Evolutionary conservation across 2,888 invertebrate genomes (phyloP).

Genomic region (Lochmaea crataegi): DNA sequence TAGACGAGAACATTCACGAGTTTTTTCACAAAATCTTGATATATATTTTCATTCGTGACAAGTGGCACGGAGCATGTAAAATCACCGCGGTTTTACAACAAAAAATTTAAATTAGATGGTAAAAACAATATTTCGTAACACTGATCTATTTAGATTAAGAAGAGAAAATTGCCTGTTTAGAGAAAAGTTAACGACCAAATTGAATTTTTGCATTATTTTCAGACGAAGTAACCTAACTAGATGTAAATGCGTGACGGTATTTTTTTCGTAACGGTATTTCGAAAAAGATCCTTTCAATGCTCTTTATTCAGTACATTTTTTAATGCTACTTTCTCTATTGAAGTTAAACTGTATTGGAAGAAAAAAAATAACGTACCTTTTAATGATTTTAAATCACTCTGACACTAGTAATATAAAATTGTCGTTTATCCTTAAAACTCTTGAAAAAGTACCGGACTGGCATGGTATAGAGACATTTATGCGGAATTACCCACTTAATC

Average conservation of each 20-base stretch:
- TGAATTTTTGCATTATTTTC: conserved; percentile 9
- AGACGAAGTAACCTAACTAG: neutral
- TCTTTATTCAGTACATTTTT: too few relatives aligned
- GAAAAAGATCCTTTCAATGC: too few relatives aligned
- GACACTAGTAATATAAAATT: too few relatives aligned
- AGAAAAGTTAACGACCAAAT: neutral
- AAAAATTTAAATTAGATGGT: conserved; percentile 32
- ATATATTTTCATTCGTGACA: conserved; percentile 21
- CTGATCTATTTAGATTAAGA: conserved; percentile 34
- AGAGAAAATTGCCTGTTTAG: conserved; percentile 2
- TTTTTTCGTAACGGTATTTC: too few relatives aligned
- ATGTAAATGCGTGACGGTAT: neutral
- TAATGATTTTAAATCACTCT: too few relatives aligned
- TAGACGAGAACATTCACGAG: conserved; percentile 14
- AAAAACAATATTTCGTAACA: conserved; percentile 33
- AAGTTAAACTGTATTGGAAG: too few relatives aligned
- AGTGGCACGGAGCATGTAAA: conserved; percentile 11
- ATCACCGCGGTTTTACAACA: neutral
- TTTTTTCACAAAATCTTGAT: conserved; percentile 37
- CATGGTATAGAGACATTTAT: too few relatives aligned
- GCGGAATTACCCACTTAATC: too few relatives aligned
- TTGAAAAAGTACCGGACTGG: too few relatives aligned
- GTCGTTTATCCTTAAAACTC: too few relatives aligned
- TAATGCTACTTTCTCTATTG: too few relatives aligned
- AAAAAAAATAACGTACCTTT: too few relatives aligned